These are phyloP conservation scores for Dicroscelio sp. DNA, from an alignment of 2,888 invertebrate genomes.

Conservation along the genomic window DNA sequence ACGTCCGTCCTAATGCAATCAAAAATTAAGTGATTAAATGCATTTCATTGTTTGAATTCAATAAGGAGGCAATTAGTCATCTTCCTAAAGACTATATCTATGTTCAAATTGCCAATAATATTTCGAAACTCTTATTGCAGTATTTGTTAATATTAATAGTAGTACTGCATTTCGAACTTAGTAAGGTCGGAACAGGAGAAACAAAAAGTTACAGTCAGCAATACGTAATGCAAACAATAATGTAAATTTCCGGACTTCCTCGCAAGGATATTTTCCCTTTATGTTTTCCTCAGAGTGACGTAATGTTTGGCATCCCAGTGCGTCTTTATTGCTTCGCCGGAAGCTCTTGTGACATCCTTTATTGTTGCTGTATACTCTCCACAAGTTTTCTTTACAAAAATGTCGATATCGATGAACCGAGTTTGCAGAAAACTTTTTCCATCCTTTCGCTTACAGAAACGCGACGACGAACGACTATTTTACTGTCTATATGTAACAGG, in stretches of 20 bases:
- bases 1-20: too few relatives aligned
- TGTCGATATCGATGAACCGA: constrained; percentile 69
- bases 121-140: too few relatives aligned
- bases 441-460: constrained; percentile 55
- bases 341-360: constrained; percentile 85
- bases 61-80: too few relatives aligned
- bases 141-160: too few relatives aligned
- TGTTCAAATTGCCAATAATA: too few relatives aligned
- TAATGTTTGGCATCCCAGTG: constrained; percentile 83
- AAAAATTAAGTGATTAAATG: too few relatives aligned
- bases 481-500: constrained; percentile 64
- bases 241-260: constrained; percentile 82
- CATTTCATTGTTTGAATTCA: too few relatives aligned
- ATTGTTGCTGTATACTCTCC: constrained; percentile 81
- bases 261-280: constrained; percentile 58
- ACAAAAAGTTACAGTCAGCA: constrained; percentile 63
- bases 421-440: constrained; percentile 66
- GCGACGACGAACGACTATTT: constrained; percentile 46
- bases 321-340: constrained; percentile 84
- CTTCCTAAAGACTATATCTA: too few relatives aligned
- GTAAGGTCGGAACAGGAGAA: background rate
- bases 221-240: constrained; percentile 77
- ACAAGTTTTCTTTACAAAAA: constrained; percentile 73
- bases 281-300: constrained; percentile 66
- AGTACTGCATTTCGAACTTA: too few relatives aligned